Conservation (phyloP, 1,140 invertebrate species). For the Hycleus cichorii region DNA sequence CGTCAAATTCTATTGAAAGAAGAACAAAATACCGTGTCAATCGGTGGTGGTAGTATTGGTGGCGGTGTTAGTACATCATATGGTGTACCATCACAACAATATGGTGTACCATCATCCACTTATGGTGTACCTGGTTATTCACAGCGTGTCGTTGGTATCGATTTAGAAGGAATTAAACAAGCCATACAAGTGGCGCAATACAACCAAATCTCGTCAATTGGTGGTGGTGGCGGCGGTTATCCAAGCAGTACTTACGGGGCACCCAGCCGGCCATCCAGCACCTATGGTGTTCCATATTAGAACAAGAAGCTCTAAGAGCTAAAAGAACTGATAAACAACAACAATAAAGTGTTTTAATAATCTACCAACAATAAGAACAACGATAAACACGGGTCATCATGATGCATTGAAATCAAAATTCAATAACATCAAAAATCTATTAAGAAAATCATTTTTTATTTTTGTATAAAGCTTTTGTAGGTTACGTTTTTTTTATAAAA, state of each 20-base stretch:
- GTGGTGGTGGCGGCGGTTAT: conserved; percentile 44
- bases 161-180: conserved; percentile 67
- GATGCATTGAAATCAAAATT: conserved; percentile 34
- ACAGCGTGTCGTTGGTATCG: conserved; percentile 60
- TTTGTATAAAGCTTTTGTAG: conserved; percentile 43
- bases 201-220: conserved; percentile 46
- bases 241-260: conserved; percentile 33
- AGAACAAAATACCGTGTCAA: conserved; percentile 53
- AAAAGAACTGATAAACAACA: conserved; percentile 29
- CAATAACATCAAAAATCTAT: conserved; percentile 19
- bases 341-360: conserved; percentile 18
- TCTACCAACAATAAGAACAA: neutral
- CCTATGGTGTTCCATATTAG: conserved; percentile 52
- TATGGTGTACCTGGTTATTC: conserved; percentile 52
- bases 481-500: conserved; percentile 38
- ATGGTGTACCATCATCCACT: conserved; percentile 51
- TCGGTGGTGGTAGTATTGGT: conserved; percentile 40
- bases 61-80: conserved; percentile 44
- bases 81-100: conserved; percentile 50
- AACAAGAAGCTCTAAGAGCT: conserved; percentile 16
- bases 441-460: conserved; percentile 28
- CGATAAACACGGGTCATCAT: conserved; percentile 38
- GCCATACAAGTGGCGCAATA: conserved; percentile 69
- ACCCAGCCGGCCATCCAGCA: conserved; percentile 45
- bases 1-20: conserved; percentile 73